Evolutionary conservation across 2,888 invertebrate species (phyloP).

Genomic region (Leucophenga montana): DNA sequence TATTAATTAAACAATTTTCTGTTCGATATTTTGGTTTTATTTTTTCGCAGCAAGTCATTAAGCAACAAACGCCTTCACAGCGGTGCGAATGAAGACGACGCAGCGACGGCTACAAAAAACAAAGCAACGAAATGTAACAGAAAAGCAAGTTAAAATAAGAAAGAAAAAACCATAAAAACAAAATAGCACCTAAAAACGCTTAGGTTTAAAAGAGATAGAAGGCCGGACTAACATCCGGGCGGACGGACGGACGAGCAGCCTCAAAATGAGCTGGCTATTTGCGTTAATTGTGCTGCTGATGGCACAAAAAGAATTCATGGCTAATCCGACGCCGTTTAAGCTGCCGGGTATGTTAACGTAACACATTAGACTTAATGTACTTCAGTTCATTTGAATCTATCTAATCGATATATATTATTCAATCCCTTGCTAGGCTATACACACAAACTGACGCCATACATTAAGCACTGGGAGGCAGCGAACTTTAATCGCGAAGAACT

Average conservation of each 20-base stretch:
- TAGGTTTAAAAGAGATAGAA: neutral
- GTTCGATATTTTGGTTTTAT: too few relatives aligned
- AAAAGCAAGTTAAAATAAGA: slow-evolving; percentile 16
- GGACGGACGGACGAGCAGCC: slow-evolving; percentile 29
- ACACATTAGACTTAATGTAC: slow-evolving; percentile 1
- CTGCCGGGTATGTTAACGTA: slow-evolving; percentile 68
- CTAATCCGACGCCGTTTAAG: slow-evolving; percentile 71
- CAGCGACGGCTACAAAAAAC: neutral
- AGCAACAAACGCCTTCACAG: neutral
- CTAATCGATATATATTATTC: neutral
- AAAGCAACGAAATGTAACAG: slow-evolving; percentile 26
- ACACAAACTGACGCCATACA: slow-evolving; percentile 80
- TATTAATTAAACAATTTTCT: too few relatives aligned
- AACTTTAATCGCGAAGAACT: slow-evolving; percentile 78
- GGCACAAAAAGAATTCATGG: slow-evolving; percentile 70
- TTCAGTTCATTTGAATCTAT: neutral
- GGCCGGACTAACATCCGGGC: neutral
- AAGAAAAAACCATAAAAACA: neutral
- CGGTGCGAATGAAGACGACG: too few relatives aligned
- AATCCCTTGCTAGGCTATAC: slow-evolving; percentile 75
- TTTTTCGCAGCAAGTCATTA: neutral
- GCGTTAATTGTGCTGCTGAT: slow-evolving; percentile 71
- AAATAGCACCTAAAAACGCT: slow-evolving; percentile 31
- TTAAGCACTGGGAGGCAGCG: slow-evolving; percentile 86
- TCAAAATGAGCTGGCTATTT: slow-evolving; percentile 72